A percentile compares a stretch with the other conserved stretches of the same genome.
These are phyloP conservation scores for Amaurobius ferox DNA, from an alignment of 2,888 invertebrate genomes.

Conservation along the genomic window DNA sequence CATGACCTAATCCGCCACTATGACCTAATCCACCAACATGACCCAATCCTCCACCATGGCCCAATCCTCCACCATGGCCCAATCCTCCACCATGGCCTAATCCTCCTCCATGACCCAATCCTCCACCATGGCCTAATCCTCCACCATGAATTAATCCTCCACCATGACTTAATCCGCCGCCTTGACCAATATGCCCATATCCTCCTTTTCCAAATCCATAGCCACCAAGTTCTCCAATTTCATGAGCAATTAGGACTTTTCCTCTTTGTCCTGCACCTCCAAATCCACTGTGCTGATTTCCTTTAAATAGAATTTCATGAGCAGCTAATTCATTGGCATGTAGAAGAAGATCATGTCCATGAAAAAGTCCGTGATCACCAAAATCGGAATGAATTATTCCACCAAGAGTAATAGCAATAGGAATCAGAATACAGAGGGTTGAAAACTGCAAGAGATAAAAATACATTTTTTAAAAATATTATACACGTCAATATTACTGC, in stretches of 20 bases:
- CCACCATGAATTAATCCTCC: not conserved
- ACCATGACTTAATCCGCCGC: no score
- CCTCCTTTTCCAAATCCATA: not conserved
- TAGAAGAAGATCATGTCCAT: not conserved
- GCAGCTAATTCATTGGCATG: not conserved
- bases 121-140: not conserved
- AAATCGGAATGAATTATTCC: not conserved
- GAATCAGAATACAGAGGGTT: not conserved
- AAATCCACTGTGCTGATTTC: not conserved
- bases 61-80: no score
- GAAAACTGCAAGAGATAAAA: not conserved
- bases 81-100: not conserved
- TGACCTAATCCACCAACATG: not conserved
- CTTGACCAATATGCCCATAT: no score
- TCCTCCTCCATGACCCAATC: not conserved
- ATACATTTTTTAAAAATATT: no score
- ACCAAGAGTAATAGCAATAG: not conserved
- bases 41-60: not conserved
- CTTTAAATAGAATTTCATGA: not conserved
- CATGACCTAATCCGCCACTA: not conserved
- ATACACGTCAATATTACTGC: no score
- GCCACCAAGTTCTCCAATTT: not conserved
- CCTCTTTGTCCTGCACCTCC: not conserved
- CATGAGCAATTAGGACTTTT: slow-evolving; percentile 2
- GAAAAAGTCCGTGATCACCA: not conserved